Evolutionary conservation across 1,140 invertebrate species (phyloP).

Genomic region (Trachymyrmex cornetzi): DNA sequence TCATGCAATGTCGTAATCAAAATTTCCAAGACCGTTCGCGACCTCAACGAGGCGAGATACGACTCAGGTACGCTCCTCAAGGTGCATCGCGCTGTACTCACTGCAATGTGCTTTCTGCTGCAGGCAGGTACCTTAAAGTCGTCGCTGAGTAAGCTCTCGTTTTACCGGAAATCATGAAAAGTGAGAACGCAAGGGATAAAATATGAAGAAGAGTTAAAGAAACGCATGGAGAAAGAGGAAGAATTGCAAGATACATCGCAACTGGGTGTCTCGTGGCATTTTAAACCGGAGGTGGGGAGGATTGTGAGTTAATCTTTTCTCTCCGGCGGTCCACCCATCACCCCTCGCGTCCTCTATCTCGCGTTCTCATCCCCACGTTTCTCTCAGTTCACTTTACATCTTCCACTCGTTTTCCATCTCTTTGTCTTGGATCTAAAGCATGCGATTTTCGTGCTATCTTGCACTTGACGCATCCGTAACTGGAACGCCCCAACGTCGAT

Average conservation of each 20-base stretch:
- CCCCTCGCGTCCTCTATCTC: background rate
- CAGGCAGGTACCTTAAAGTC: slow-evolving; percentile 22
- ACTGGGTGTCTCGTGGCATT: slow-evolving; percentile 51
- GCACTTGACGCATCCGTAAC: background rate
- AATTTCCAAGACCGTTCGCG: background rate
- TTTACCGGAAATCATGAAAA: slow-evolving; percentile 38
- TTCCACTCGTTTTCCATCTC: background rate
- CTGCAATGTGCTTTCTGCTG: background rate
- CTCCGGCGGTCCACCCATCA: background rate
- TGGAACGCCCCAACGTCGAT: background rate
- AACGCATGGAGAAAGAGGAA: background rate
- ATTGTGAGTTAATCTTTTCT: slow-evolving; percentile 29
- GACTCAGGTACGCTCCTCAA: background rate
- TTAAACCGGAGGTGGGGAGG: slow-evolving; percentile 49
- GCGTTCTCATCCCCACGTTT: background rate
- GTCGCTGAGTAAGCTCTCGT: slow-evolving; percentile 29
- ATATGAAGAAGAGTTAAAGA: background rate
- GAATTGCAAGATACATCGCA: slow-evolving; percentile 54
- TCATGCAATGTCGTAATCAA: background rate
- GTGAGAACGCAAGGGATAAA: slow-evolving; percentile 6
- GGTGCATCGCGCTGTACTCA: background rate
- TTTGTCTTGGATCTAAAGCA: slow-evolving; percentile 43
- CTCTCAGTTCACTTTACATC: slow-evolving; percentile 17
- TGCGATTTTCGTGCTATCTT: slow-evolving; percentile 28
- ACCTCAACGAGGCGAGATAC: background rate